Conservation (phyloP, 1,140 invertebrate species). For the Drosophila setifemur region DNA sequence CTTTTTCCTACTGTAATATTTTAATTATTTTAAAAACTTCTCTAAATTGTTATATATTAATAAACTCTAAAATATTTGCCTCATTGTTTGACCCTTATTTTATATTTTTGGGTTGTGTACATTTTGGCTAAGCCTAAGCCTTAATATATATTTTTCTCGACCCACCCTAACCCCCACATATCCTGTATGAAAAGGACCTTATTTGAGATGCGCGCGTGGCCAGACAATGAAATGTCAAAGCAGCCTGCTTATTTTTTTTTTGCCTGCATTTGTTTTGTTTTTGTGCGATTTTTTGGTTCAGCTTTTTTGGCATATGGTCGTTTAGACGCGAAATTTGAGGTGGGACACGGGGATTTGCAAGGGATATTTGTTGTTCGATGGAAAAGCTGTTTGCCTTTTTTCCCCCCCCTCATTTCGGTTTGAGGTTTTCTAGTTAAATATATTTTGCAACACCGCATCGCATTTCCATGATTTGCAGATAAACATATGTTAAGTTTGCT, state of each 20-base stretch:
- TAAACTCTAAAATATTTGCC: too few species aligned
- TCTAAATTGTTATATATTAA: too few species aligned
- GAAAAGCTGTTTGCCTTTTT: slow-evolving; percentile 42
- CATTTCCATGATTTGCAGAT: slow-evolving; percentile 54
- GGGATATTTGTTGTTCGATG: slow-evolving; percentile 6
- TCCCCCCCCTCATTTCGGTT: slow-evolving; percentile 1
- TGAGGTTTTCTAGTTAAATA: slow-evolving; percentile 37
- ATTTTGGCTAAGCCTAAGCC: too few species aligned
- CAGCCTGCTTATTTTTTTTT: slow-evolving; percentile 40
- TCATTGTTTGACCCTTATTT: too few species aligned
- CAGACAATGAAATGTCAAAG: slow-evolving; percentile 61
- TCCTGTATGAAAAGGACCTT: slow-evolving; percentile 11
- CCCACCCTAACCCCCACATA: neutral
- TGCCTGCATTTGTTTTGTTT: neutral
- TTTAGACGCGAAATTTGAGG: neutral
- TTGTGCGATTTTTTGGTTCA: slow-evolving; percentile 37
- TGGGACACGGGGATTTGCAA: neutral
- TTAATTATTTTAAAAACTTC: too few species aligned
- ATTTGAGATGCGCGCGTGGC: slow-evolving; percentile 35
- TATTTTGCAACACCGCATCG: slow-evolving; percentile 38
- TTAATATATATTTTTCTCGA: neutral
- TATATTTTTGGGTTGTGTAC: too few species aligned
- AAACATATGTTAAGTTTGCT: slow-evolving; percentile 45
- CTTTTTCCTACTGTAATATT: too few species aligned
- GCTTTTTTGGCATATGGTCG: slow-evolving; percentile 51